These are phyloP conservation scores for Drosophila parabipectinata DNA, from an alignment of 1,140 invertebrate species.

Conservation along the genomic window DNA sequence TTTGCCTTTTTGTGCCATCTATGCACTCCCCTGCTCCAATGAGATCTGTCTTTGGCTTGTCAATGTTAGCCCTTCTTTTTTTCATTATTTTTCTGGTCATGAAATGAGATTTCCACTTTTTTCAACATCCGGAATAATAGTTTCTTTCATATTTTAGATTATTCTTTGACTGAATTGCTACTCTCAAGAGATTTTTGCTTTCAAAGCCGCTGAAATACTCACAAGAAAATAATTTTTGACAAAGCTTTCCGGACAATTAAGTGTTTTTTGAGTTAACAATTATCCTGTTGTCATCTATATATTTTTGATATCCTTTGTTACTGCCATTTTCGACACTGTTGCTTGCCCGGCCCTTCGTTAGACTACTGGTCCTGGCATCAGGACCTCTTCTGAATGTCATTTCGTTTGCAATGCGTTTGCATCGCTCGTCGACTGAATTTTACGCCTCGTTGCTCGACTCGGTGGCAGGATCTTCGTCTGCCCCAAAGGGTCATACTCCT, in stretches of 20 bases:
- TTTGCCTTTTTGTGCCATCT: constrained; percentile 64
- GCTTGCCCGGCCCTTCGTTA: not conserved
- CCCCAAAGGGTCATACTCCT: constrained; percentile 23
- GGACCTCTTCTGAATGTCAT: constrained; percentile 55
- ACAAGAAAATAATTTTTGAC: constrained; percentile 47
- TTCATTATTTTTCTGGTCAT: constrained; percentile 31
- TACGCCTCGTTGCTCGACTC: constrained; percentile 63
- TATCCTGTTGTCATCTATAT: constrained; percentile 55
- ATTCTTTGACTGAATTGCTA: constrained; percentile 9
- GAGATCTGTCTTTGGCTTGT: constrained; percentile 51
- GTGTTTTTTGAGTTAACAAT: constrained; percentile 35
- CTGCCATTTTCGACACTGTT: constrained; percentile 9
- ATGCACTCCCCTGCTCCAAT: constrained; percentile 14
- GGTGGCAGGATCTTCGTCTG: not conserved
- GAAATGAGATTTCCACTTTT: constrained; percentile 75
- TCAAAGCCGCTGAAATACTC: constrained; percentile 43
- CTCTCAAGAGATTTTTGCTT: constrained; percentile 40
- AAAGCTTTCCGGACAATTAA: constrained; percentile 54
- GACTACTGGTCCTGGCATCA: constrained; percentile 1
- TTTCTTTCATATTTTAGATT: constrained; percentile 41
- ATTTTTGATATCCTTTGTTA: constrained; percentile 68
- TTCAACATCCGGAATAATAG: constrained; percentile 63
- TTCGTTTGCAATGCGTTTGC: constrained; percentile 59
- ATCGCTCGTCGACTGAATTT: constrained; percentile 68
- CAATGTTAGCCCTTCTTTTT: constrained; percentile 46